Conservation (phyloP, 2,797 vertebrate genomes). For the Aldrovandia affinis region DNA sequence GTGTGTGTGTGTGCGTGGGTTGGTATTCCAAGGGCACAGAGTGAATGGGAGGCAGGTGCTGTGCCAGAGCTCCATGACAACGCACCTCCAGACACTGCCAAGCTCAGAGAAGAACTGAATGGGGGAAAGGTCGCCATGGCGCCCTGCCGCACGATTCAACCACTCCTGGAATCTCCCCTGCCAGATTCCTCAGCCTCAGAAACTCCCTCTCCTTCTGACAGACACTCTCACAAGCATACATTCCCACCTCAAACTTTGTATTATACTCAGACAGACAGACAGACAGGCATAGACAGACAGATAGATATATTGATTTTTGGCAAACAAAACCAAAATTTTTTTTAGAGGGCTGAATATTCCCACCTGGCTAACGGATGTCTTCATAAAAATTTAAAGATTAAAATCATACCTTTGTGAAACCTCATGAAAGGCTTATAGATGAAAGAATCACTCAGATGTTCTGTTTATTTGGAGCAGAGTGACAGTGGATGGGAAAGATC, state of each 20-base stretch:
- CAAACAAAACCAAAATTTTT: neutral
- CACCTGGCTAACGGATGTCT: conserved; percentile 18
- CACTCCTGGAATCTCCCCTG: neutral
- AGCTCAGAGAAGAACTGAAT: conserved; percentile 37
- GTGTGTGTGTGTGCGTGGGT: neutral
- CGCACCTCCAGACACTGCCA: conserved; percentile 40
- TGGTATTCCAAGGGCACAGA: conserved; percentile 25
- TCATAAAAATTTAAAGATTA: conserved; percentile 26
- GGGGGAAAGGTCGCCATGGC: conserved; percentile 40
- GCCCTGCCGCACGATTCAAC: conserved; percentile 18
- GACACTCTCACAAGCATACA: neutral
- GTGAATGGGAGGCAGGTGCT: conserved; percentile 21
- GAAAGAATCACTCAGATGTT: neutral
- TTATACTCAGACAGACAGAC: neutral
- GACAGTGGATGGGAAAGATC: neutral
- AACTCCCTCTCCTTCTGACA: neutral
- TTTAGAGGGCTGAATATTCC: neutral
- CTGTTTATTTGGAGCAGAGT: neutral
- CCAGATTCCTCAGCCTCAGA: neutral
- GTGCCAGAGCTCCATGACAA: conserved; percentile 50
- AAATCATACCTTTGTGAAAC: neutral
- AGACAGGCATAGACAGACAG: neutral
- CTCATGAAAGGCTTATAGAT: neutral
- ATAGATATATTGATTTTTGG: neutral
- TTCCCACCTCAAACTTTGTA: neutral